phyloP scores from a whole-genome alignment of 2,888 invertebrate genomes.

The Allophyes oxyacanthae region DNA sequence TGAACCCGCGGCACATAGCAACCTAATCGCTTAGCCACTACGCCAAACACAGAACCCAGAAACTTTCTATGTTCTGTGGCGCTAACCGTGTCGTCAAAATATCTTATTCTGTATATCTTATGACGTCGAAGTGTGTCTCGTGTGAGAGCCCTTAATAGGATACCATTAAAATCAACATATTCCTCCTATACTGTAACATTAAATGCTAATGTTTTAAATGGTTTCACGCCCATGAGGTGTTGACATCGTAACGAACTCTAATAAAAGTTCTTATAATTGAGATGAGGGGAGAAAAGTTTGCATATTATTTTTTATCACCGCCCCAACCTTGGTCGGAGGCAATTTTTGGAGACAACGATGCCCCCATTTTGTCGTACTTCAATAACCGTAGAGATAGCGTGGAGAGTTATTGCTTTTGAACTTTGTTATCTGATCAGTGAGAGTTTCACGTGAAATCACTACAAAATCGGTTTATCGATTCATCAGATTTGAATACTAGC shows the following conservation, averaged over 20 bases:
- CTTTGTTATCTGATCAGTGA: conserved; percentile 29
- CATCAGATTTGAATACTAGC: too few species aligned
- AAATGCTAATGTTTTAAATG: conserved; percentile 38
- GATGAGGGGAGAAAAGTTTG: conserved; percentile 40
- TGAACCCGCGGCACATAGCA: too few species aligned
- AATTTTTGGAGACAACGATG: conserved; percentile 44
- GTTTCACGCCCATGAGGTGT: conserved; percentile 35
- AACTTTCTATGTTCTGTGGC: too few species aligned
- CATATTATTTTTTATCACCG: conserved; percentile 49
- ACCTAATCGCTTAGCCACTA: too few species aligned
- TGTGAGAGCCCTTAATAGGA: not conserved
- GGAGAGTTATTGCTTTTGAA: conserved; percentile 33
- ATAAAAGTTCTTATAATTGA: conserved; percentile 49
- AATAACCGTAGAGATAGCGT: conserved; percentile 39
- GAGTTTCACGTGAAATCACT: conserved; percentile 10
- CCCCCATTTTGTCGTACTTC: conserved; percentile 35
- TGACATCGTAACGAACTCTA: conserved; percentile 46
- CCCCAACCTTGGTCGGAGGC: conserved; percentile 34
- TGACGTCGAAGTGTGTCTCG: too few species aligned
- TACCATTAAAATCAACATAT: not conserved
- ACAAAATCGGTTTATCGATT: not conserved
- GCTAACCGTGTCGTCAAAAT: too few species aligned
- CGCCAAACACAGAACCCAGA: too few species aligned
- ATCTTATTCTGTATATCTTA: too few species aligned
- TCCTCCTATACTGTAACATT: conserved; percentile 8